Evolutionary conservation across 23 tunicate species (phyloP), one percentile per base, ranked within the genome.

Genomic region (Halocynthia roretzi): DNA sequence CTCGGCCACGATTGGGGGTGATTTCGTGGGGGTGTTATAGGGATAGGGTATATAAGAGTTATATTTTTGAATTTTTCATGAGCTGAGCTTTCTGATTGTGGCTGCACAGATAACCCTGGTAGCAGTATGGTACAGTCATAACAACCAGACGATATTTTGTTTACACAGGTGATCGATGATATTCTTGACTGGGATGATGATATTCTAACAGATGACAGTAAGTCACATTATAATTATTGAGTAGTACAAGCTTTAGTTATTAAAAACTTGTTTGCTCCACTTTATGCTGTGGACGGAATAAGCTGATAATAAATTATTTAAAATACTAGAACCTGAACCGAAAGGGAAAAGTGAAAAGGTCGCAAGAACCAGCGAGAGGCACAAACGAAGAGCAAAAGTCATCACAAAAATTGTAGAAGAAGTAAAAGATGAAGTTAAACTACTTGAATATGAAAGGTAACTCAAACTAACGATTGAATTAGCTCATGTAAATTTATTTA

Each of bases 381-480:
- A 74, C 78, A 74, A 74, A n/a, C 17, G 78, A 74, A 74, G 78
- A 54, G 15, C 55, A 56, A 54, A 74, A 54, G 55, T 74, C 10
- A 74, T 54, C 22, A 14, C 5, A 1, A 74, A 74, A 54, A 74
- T 92, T 8, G 98, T 82, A 12, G 75, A 67, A 14, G 92, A 92
- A 79, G 98, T 92, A 8, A 83, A 86, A 78, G 98, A 92, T 50
- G 80, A 83, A 54, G 15, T 92, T 49, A 92, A 92, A 62, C 77
- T 79, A 52, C 83, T 92, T 15, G 83, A 64, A 14, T 87, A 82
- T 85, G 58, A 81, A 7, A 86, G 98, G 98, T 91, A 53, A 50
- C 12, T 31, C 4, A 31, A 31, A 1, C 44, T 31, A 31, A 31
- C 4, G 44, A n/a, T 4, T 31, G 44, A 31, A 31, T 31, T 31